phyloP scores from a whole-genome alignment of 2,797 vertebrate species.

The Notolepis coatsorum region DNA sequence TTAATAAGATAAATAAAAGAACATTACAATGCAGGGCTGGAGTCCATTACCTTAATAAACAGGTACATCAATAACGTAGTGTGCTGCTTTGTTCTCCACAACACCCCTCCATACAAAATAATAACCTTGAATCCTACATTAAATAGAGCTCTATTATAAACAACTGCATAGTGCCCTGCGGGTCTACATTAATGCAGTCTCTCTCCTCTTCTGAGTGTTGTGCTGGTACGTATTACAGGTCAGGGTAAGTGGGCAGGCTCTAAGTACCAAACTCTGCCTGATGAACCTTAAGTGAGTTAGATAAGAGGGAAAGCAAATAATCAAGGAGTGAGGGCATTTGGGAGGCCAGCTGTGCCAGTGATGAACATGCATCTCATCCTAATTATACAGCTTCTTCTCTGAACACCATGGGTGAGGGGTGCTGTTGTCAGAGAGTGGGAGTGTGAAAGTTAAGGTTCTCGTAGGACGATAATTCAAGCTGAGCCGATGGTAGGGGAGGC shows the following conservation, averaged over 20 bases:
- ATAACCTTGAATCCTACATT: constrained; percentile 6
- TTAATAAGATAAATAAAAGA: constrained; percentile 6
- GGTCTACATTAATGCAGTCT: constrained; percentile 7
- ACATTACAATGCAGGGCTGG: neutral
- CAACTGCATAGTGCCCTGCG: constrained; percentile 7
- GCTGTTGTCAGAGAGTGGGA: constrained; percentile 42
- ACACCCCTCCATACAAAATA: neutral
- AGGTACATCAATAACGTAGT: constrained; percentile 5
- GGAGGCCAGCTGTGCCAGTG: constrained; percentile 54
- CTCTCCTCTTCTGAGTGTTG: constrained; percentile 24
- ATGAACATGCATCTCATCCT: constrained; percentile 55
- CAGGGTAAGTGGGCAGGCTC: constrained; percentile 7
- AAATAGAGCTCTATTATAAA: constrained; percentile 35
- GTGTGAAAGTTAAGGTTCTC: constrained; percentile 61
- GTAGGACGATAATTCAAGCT: constrained; percentile 53
- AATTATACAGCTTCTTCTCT: constrained; percentile 62
- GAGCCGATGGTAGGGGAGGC: constrained; percentile 20
- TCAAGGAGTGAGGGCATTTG: constrained; percentile 18
- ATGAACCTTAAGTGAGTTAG: constrained; percentile 31
- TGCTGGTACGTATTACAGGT: constrained; percentile 24
- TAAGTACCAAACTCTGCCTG: constrained; percentile 16
- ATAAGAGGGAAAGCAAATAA: constrained; percentile 47
- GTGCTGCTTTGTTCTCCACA: constrained; percentile 22
- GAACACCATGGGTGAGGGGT: constrained; percentile 45
- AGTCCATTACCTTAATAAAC: constrained; percentile 30